Conservation (phyloP, 2,797 vertebrate genomes). For the Clamator glandarius region DNA sequence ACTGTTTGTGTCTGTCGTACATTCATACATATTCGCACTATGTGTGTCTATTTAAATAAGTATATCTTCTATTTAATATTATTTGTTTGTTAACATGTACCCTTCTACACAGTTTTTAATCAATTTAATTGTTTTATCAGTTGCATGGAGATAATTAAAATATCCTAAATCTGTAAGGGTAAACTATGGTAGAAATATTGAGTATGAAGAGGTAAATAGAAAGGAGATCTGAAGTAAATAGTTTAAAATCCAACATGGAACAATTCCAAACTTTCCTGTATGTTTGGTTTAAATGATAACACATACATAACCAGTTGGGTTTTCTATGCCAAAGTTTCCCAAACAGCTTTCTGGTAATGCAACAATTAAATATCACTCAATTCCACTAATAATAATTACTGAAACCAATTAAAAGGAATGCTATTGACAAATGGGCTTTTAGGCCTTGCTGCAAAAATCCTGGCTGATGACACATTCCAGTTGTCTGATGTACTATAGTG, state of each 20-base stretch:
- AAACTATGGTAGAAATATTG: background rate
- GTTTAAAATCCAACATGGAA: background rate
- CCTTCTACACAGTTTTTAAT: slow-evolving; percentile 14
- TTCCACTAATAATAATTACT: slow-evolving; percentile 9
- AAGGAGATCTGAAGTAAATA: background rate
- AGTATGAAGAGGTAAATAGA: background rate
- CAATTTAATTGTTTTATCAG: background rate
- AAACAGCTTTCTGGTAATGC: background rate
- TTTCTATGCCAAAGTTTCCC: background rate
- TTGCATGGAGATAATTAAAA: background rate
- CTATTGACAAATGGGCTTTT: background rate
- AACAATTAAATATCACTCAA: slow-evolving; percentile 20
- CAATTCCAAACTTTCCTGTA: background rate
- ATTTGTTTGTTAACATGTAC: background rate
- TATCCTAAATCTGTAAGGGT: background rate
- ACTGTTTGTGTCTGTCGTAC: slow-evolving; percentile 15
- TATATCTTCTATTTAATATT: background rate
- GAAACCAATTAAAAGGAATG: slow-evolving; percentile 40
- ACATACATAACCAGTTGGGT: background rate
- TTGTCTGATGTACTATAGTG: background rate
- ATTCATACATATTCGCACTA: background rate
- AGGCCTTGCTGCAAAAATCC: background rate
- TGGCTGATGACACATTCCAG: background rate
- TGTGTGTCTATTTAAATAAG: slow-evolving; percentile 8
- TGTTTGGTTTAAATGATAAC: background rate